Evolutionary conservation across 2,797 vertebrate species (phyloP).

Genomic region (Onychomys torridus): DNA sequence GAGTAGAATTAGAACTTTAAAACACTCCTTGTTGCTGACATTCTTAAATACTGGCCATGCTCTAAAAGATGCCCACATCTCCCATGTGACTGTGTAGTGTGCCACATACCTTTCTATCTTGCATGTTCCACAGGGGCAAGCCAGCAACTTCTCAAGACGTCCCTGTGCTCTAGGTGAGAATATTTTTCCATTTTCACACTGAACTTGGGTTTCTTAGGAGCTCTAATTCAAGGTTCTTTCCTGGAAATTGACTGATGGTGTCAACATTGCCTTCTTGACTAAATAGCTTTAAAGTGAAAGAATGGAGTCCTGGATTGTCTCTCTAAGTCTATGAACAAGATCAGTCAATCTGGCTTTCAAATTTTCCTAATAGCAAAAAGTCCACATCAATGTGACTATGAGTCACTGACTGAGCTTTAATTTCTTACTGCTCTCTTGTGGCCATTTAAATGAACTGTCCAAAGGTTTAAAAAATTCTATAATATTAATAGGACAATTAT

Average conservation of each 20-base stretch:
- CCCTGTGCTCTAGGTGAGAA: slow-evolving; percentile 1
- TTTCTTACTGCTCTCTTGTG: slow-evolving; percentile 90
- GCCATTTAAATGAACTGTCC: slow-evolving; percentile 86
- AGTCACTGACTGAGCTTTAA: slow-evolving; percentile 79
- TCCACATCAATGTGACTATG: slow-evolving; percentile 42
- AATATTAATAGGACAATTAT: slow-evolving; percentile 40
- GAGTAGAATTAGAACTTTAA: neutral
- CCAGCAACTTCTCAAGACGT: neutral
- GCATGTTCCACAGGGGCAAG: neutral
- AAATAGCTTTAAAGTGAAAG: neutral
- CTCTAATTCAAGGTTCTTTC: slow-evolving; percentile 2
- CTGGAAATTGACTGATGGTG: neutral
- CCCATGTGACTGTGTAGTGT: neutral
- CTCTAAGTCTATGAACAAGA: neutral
- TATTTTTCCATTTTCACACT: slow-evolving; percentile 27
- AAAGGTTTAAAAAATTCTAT: neutral
- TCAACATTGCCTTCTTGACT: neutral
- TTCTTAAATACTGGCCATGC: neutral
- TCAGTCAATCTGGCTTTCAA: neutral
- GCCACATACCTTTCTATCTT: slow-evolving; percentile 38
- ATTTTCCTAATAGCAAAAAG: slow-evolving; percentile 39
- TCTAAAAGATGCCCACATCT: slow-evolving; percentile 2
- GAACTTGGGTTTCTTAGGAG: slow-evolving; percentile 16
- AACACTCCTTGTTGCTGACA: neutral
- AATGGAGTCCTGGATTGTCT: slow-evolving; percentile 34